Percentiles rank a stretch among this genome's conserved stretches.
Conservation (phyloP, 2,797 vertebrate genomes). For the Sphenopsis melanotis region DNA sequence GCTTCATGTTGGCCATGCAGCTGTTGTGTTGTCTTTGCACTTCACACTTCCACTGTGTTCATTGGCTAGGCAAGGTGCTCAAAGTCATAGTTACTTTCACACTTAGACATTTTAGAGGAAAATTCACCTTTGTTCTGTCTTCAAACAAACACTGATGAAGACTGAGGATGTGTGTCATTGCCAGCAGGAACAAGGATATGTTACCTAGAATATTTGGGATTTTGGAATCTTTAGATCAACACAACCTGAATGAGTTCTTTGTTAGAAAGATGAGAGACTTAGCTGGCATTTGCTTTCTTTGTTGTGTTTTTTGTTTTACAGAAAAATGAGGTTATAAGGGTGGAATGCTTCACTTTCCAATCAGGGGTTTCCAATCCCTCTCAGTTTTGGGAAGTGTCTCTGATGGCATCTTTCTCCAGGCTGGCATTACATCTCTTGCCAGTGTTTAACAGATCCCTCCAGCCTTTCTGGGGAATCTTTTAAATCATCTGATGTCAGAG, state of each 20-base stretch:
- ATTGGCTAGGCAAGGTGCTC: not conserved
- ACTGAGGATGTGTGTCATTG: not conserved
- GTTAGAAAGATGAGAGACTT: not conserved
- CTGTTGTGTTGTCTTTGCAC: not conserved
- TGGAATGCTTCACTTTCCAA: not conserved
- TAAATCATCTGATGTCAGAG: not conserved
- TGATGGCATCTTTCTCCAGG: not conserved
- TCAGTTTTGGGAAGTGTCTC: not conserved
- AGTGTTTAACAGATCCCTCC: not conserved
- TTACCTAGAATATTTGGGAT: not conserved
- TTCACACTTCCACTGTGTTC: not conserved
- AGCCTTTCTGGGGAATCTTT: not conserved
- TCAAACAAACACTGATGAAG: not conserved
- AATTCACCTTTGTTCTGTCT: accelerated
- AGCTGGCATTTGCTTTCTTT: not conserved
- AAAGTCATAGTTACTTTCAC: not conserved
- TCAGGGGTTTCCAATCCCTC: not conserved
- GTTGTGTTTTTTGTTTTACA: not conserved
- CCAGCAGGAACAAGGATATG: not conserved
- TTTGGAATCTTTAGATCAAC: not conserved
- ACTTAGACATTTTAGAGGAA: not conserved
- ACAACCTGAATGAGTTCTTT: not conserved
- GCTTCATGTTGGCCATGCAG: not conserved
- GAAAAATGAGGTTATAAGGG: not conserved
- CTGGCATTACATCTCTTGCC: not conserved